Base-by-base conservation (phyloP, 2,797 vertebrate genomes). In the Peromyscus aztecus region DNA sequence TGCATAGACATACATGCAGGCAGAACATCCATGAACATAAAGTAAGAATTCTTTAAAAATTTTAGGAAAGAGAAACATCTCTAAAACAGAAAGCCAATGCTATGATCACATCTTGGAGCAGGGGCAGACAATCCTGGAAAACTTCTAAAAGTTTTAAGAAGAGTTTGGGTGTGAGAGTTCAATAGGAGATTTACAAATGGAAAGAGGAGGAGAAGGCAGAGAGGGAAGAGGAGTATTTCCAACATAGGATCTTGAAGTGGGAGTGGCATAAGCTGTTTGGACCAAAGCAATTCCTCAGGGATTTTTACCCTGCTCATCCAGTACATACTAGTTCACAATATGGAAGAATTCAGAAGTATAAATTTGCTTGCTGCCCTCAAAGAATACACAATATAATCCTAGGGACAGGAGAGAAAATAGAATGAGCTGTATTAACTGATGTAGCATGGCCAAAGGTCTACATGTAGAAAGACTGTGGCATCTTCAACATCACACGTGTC, bases 151-250 rank as follows among this genome's bases (percentile, higher is more conserved):
- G 40, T 29, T 55, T 49, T 89, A 29, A 77, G 80, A 86, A 73
- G 78, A 83, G n/a, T 82, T 82, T 91, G 16, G n/a, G 55, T 82
- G 59, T 94, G 21, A 91, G 63, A 65, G 61, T 3, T 57, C 43
- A 82, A 46, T 63, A 87, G 78, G 37, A 87, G 14, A 83, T 96
- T 94, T 93, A 87, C 40, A 80, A 65, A 14, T 46, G 43, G 37
- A n/a, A 91, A 37, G 81, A 94, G 71, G 75, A 2, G 6, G 14
- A 34, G 24, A 24, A 8, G 4, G 13, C 19, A 10, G 13, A 31
- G 27, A 46, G 34, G 78, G 40, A 65, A 90, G 46, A 77, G n/a
- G 4, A 91, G 9, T 31, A 27, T 27, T 85, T 29, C 23, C 55
- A 17, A 8, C 6, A 69, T n/a, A 52, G 67, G 61, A 17, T 13